These are phyloP conservation scores for Festucalex cinctus DNA, from an alignment of 2,113 vertebrate species.

Conservation along the genomic window DNA sequence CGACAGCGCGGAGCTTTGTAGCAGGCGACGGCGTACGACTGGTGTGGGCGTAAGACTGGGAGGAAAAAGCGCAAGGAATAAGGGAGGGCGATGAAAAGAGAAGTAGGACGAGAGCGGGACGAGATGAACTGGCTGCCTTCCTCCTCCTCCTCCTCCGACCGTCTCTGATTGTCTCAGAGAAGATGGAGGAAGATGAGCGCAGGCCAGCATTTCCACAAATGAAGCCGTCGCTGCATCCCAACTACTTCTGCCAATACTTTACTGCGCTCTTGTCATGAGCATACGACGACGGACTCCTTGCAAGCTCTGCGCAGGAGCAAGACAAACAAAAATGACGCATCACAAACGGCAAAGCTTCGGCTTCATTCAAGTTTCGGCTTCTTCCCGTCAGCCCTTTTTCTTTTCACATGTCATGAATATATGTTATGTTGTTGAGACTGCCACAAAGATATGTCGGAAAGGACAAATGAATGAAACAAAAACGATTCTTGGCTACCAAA, in stretches of 20 bases:
- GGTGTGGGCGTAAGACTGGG: constrained; percentile 21
- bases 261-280: constrained; percentile 21
- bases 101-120: constrained; percentile 47
- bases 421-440: too few species aligned
- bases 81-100: constrained; percentile 26
- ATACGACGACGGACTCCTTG: constrained; percentile 5
- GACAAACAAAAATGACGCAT: constrained; percentile 14
- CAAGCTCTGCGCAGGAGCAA: constrained; percentile 3
- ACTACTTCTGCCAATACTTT: constrained; percentile 17
- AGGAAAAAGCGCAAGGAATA: constrained; percentile 8
- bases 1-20: constrained; percentile 17
- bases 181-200: constrained; percentile 22
- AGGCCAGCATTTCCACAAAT: constrained; percentile 9
- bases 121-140: constrained; percentile 24
- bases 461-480: too few species aligned
- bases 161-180: constrained; percentile 27
- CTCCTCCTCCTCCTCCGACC: constrained; percentile 17
- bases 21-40: constrained; percentile 17
- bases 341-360: constrained; percentile 8
- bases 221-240: constrained; percentile 4
- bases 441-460: too few species aligned
- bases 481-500: too few species aligned
- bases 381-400: too few species aligned
- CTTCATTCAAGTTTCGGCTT: too few species aligned
- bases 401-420: too few species aligned